Conservation (phyloP, 1,140 invertebrate genomes). For the Anastrepha ludens region DNA sequence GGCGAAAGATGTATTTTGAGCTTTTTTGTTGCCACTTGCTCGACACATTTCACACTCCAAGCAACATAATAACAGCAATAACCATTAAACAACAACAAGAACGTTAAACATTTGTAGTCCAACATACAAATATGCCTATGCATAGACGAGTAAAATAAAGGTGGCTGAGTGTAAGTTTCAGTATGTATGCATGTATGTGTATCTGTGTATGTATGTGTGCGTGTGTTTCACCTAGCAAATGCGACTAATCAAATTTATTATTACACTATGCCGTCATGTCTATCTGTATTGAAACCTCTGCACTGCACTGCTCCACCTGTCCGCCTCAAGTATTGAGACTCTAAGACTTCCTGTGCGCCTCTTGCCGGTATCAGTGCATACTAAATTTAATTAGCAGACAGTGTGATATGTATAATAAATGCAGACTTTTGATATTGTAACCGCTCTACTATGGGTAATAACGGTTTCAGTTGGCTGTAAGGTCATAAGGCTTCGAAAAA, state of each 20-base stretch:
- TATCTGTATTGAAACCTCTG: neutral
- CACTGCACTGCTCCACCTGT: conserved; percentile 18
- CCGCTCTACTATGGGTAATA: neutral
- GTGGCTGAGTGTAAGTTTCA: too few species aligned
- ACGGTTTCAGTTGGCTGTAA: neutral
- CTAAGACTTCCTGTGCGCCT: neutral
- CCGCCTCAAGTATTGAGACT: neutral
- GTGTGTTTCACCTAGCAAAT: neutral
- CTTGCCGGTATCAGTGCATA: conserved; percentile 12
- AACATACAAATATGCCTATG: neutral
- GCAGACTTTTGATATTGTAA: neutral
- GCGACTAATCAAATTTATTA: conserved; percentile 49
- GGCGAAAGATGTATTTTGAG: neutral
- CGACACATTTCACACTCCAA: neutral
- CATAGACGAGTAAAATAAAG: too few species aligned
- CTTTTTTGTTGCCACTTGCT: neutral
- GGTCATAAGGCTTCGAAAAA: neutral
- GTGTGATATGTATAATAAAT: conserved; percentile 8
- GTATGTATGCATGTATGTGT: neutral
- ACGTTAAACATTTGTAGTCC: neutral
- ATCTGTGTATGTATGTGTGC: neutral
- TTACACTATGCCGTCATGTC: neutral
- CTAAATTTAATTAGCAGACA: conserved; percentile 44
- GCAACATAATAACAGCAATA: conserved; percentile 1
- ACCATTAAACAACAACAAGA: conserved; percentile 26